Percentiles rank a stretch among this genome's conserved stretches.
These are phyloP conservation scores for Pogoniulus pusillus DNA, from an alignment of 2,797 vertebrate genomes.

Conservation along the genomic window DNA sequence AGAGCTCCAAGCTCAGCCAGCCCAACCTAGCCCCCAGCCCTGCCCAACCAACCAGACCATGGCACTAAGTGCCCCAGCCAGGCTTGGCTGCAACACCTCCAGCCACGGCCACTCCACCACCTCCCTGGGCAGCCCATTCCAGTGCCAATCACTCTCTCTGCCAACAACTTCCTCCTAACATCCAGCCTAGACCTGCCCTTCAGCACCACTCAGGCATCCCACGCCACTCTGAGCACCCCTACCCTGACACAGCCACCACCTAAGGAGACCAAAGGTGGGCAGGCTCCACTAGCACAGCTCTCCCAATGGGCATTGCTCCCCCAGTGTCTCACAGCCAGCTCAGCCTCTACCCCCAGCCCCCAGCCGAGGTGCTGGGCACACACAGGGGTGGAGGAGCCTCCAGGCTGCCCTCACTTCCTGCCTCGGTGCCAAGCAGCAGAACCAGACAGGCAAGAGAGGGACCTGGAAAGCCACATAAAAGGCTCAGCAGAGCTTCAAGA, in stretches of 20 bases:
- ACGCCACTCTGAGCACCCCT: neutral
- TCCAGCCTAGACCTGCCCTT: no score
- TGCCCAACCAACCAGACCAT: no score
- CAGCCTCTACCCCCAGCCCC: neutral
- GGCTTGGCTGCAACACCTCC: no score
- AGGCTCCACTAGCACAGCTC: neutral
- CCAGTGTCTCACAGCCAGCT: neutral
- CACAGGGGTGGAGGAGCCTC: neutral
- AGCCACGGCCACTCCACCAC: no score
- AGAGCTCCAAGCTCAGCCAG: no score
- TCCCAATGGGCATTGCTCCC: neutral
- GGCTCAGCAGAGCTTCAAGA: neutral
- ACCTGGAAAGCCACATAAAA: neutral
- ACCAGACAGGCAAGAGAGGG: neutral
- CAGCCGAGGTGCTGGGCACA: neutral
- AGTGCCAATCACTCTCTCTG: no score
- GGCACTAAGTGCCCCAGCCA: no score
- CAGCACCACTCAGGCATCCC: neutral
- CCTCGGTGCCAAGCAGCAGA: neutral
- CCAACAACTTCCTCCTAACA: no score
- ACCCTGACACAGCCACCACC: neutral
- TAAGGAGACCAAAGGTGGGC: neutral
- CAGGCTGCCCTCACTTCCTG: neutral
- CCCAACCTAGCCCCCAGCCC: no score
- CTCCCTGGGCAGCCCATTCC: no score